Conservation (phyloP, 2,888 invertebrate species). For the Tanypteryx hageni region DNA sequence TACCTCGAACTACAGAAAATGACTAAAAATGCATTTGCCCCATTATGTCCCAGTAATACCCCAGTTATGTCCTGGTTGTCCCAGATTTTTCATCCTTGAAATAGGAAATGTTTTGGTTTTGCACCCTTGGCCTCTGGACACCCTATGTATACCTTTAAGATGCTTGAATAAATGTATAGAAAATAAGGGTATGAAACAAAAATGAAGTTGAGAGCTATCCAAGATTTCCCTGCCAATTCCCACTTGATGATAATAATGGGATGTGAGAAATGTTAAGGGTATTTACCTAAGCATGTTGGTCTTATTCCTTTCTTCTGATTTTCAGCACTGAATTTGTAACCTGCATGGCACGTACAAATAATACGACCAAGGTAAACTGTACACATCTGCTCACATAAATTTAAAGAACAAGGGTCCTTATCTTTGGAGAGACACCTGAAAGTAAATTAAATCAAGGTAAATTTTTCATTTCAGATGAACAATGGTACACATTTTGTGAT, state of each 20-base stretch:
- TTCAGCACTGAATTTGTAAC: constrained; percentile 80
- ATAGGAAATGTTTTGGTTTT: no score
- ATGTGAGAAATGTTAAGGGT: not conserved
- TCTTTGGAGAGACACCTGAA: constrained; percentile 80
- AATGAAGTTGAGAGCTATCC: no score
- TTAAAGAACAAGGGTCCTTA: constrained; percentile 81
- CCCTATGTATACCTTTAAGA: no score
- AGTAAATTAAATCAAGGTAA: not conserved
- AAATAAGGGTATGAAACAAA: no score
- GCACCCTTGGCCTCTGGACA: no score
- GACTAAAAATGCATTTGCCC: no score
- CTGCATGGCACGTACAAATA: constrained; percentile 82
- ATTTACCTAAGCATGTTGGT: constrained; percentile 80
- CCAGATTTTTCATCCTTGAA: no score
- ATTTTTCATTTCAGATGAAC: not conserved
- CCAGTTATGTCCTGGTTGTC: no score
- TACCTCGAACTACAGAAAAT: no score
- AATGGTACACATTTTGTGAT: not conserved
- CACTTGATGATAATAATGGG: not conserved
- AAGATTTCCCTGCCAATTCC: not conserved
- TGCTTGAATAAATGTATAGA: no score
- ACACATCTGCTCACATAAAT: constrained; percentile 82
- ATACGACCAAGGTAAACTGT: constrained; percentile 80
- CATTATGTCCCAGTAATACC: no score
- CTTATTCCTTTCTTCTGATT: constrained; percentile 79